Conservation (phyloP, 1,140 invertebrate genomes). For the Halesus radiatus region DNA sequence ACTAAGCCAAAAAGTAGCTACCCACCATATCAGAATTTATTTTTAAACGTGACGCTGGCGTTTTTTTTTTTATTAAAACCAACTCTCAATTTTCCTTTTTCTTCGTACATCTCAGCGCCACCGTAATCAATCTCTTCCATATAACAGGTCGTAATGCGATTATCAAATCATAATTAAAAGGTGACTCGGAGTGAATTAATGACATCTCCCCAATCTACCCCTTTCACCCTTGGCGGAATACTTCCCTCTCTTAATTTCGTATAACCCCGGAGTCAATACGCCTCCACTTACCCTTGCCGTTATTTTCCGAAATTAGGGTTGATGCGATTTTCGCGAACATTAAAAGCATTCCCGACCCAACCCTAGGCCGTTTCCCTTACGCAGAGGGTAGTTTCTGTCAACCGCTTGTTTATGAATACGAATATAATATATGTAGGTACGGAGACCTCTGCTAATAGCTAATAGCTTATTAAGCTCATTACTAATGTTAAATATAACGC, state of each 20-base stretch:
- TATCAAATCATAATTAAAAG: constrained; percentile 58
- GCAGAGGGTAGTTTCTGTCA: constrained; percentile 23
- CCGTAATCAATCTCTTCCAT: constrained; percentile 37
- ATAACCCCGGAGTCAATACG: constrained; percentile 56
- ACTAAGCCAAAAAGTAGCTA: no score
- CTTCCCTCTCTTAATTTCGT: constrained; percentile 56
- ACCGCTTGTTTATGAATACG: constrained; percentile 53
- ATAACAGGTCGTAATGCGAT: constrained; percentile 56
- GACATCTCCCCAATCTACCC: constrained; percentile 40
- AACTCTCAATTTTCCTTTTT: no score
- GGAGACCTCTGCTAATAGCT: constrained; percentile 38
- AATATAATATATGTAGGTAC: no score
- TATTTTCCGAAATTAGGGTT: constrained; percentile 55
- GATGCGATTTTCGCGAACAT: constrained; percentile 56
- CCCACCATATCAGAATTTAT: no score
- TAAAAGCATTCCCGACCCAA: constrained; percentile 48
- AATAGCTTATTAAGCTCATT: constrained; percentile 42
- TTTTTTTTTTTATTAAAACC: no score
- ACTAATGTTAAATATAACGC: no score
- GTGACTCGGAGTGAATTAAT: constrained; percentile 57
- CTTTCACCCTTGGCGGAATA: constrained; percentile 42
- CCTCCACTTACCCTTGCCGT: constrained; percentile 48
- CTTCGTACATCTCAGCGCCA: background rate
- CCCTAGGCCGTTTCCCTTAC: constrained; percentile 3
- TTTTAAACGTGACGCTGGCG: no score